phyloP scores from a whole-genome alignment of 2,113 vertebrate genomes.

The Spea multiplicata region DNA sequence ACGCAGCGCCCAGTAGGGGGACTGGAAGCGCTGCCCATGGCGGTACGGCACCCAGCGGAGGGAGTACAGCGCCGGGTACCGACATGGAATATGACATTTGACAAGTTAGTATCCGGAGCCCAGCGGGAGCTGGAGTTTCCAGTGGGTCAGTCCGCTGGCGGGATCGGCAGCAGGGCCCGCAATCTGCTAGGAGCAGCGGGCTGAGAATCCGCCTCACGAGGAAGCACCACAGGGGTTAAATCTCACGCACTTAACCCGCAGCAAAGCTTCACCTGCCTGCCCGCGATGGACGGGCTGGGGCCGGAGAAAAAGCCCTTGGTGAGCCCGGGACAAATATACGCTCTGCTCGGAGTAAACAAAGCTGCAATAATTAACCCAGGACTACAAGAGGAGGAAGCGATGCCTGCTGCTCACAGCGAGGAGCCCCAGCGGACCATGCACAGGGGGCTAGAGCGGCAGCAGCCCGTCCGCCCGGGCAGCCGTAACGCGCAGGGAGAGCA shows the following conservation, averaged over 20 bases:
- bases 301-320: not conserved
- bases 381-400: not conserved
- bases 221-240: not conserved
- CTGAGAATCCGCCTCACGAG: not conserved
- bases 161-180: not conserved
- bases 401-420: not conserved
- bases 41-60: not conserved
- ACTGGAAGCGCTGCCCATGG: not conserved
- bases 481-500: not conserved
- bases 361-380: not conserved
- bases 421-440: not conserved
- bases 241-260: not conserved
- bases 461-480: no score
- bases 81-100: no score
- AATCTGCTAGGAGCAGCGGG: not conserved
- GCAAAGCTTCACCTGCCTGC: not conserved
- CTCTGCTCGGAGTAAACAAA: not conserved
- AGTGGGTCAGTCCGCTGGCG: not conserved
- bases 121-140: not conserved
- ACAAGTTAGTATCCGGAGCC: not conserved
- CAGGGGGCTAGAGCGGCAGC: not conserved
- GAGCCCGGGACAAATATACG: not conserved
- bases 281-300: not conserved
- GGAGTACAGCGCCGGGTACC: not conserved
- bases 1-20: not conserved